These are phyloP conservation scores for Busseola fusca DNA, from an alignment of 2,888 invertebrate genomes.

Conservation along the genomic window DNA sequence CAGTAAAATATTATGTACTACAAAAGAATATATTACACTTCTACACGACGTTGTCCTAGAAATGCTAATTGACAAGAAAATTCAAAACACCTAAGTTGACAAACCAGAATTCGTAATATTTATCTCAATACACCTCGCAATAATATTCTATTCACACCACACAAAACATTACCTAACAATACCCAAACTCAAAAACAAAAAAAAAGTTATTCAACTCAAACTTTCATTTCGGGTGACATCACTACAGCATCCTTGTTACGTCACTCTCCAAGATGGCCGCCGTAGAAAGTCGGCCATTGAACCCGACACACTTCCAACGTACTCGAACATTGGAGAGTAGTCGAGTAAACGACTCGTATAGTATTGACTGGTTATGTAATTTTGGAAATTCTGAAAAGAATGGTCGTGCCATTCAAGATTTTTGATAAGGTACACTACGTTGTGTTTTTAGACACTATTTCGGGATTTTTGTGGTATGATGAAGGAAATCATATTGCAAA, in stretches of 20 bases:
- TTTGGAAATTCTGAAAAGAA: slow-evolving; percentile 33
- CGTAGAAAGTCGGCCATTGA: slow-evolving; percentile 77
- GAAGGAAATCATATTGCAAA: not conserved
- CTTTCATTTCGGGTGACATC: slow-evolving; percentile 73
- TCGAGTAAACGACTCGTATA: slow-evolving; percentile 15
- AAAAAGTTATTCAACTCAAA: slow-evolving; percentile 47
- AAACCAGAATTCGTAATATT: not conserved
- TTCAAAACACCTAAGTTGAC: not conserved
- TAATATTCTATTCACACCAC: not conserved
- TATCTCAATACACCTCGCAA: not conserved
- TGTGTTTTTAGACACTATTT: not conserved
- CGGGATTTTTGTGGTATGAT: not conserved
- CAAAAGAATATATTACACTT: not conserved
- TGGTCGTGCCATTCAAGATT: not conserved
- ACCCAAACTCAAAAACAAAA: slow-evolving; percentile 45
- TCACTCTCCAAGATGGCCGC: slow-evolving; percentile 69
- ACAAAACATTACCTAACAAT: slow-evolving; percentile 41
- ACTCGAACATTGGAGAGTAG: slow-evolving; percentile 42
- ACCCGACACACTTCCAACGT: slow-evolving; percentile 67
- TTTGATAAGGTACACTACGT: not conserved
- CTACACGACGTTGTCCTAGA: not conserved
- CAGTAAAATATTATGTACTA: not conserved
- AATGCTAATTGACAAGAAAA: not conserved
- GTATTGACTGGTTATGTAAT: slow-evolving; percentile 44
- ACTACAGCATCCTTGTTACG: slow-evolving; percentile 75